Evolutionary conservation across 2,113 vertebrate species (phyloP), one percentile per base, ranked within the genome.

Genomic region (Stictonetta naevosa): DNA sequence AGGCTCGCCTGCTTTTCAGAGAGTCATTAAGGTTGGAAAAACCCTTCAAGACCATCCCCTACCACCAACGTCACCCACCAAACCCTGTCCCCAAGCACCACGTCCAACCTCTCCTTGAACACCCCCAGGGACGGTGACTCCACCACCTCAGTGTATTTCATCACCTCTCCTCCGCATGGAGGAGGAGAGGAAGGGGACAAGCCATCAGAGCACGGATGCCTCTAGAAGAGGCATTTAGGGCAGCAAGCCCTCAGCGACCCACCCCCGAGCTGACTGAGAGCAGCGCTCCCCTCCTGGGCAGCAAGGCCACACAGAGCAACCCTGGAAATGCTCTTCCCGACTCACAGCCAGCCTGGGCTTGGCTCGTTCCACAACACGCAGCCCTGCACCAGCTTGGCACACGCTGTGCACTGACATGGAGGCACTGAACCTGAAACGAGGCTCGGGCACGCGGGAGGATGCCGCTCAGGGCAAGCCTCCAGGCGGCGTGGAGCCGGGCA

Each of bases 401-500:
- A 81, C 36, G 5, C 20, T 52, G 8, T 6, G 5, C 15, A 14
- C 17, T n/a, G 10, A 55, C 50, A 42, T 8, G 15, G 55, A 38
- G 13, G 7, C 8, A 23, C 48, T 6, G 6, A 8, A 75, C 31
- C 52, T 12, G 7, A 58, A 44, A 38, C 28, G 22, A 11, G 19
- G 62, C 62, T 80, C 34, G 0, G 0, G 68, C 21, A 11, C 0
- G 1, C 26, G 20, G 11, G 33, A 52, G 8, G 63, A 20, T n/a
- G 38, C 33, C 2, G 3, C 18, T 59, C 50, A 34, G 56, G 55
- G 56, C 36, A 81, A 63, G 64, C 23, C 33, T 69, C 28, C 63
- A 59, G 73, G n/a, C 53, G 16, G 13, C 0, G 0, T 18, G 21
- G 12, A 40, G 38, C 22, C 34, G 25, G 10, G 12, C 5, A n/a